phyloP scores from a whole-genome alignment of 2,888 invertebrate genomes.

The Aporophyla nigra region DNA sequence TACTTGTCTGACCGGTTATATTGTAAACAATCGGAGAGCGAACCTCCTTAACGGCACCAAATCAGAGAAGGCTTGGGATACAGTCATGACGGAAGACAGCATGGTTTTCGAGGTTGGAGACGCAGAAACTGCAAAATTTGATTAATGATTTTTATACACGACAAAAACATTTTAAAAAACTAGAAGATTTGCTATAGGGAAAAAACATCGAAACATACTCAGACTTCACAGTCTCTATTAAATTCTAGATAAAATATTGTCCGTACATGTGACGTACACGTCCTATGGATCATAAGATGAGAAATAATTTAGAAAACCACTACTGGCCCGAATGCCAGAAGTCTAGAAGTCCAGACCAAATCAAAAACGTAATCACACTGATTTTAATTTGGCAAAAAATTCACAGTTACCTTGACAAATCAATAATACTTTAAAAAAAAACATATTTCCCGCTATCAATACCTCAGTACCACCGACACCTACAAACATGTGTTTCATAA shows the following conservation, averaged over 20 bases:
- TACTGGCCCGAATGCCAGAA: background rate
- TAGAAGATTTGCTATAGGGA: too few relatives aligned
- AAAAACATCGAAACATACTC: background rate
- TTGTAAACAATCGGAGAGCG: slow-evolving; percentile 34
- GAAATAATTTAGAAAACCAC: background rate
- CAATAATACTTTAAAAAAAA: background rate
- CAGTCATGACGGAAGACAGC: background rate
- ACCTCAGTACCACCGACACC: background rate
- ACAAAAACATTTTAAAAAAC: too few relatives aligned
- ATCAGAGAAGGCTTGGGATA: background rate
- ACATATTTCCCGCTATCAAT: slow-evolving; percentile 1
- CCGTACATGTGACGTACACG: background rate
- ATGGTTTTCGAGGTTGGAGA: background rate
- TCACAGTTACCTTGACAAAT: background rate
- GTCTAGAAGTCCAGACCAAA: background rate
- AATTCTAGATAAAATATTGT: background rate
- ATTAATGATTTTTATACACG: too few relatives aligned
- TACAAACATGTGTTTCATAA: slow-evolving; percentile 21
- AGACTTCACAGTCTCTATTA: background rate
- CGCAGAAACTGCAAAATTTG: background rate
- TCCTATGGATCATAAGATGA: background rate
- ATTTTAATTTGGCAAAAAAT: background rate
- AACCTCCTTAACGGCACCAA: background rate
- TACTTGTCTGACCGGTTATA: slow-evolving; percentile 41
- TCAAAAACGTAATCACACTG: background rate